A percentile compares a stretch with the other conserved stretches of the same genome.
Evolutionary conservation across 2,797 vertebrate species (phyloP).

Genomic region (Coregonus suidteri): DNA sequence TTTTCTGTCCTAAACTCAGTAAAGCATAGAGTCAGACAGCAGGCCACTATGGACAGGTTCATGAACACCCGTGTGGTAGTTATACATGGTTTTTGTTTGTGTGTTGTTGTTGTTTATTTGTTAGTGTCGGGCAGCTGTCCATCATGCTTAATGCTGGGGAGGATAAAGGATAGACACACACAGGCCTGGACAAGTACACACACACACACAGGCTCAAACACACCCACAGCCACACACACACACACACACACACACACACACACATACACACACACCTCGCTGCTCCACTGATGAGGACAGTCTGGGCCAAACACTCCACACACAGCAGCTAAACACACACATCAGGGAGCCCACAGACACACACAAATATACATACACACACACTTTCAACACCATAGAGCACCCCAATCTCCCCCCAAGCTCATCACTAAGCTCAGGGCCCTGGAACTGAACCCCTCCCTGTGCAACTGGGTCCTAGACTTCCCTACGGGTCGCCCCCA

Average conservation of each 20-base stretch:
- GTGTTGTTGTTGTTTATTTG: neutral
- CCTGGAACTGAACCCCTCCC: no score
- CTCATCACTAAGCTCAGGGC: no score
- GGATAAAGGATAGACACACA: neutral
- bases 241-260: neutral
- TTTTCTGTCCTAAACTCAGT: neutral
- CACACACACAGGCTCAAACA: neutral
- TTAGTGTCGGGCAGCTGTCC: conserved; percentile 21
- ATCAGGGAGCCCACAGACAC: conserved; percentile 42
- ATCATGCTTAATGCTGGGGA: conserved; percentile 5
- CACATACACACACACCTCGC: conserved; percentile 10
- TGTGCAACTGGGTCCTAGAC: no score
- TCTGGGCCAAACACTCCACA: conserved; percentile 21
- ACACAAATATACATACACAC: conserved; percentile 17
- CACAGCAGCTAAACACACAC: conserved; percentile 47
- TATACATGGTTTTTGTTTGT: neutral
- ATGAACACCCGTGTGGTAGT: neutral
- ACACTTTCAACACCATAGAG: neutral
- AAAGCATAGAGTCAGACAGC: neutral
- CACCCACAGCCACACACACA: neutral
- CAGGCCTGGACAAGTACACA: neutral
- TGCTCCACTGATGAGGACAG: conserved; percentile 24
- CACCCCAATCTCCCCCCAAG: neutral
- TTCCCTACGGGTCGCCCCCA: no score
- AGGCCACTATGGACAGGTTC: neutral